Evolutionary conservation across 2,888 invertebrate genomes (phyloP).

Genomic region (Pheosia tremula): DNA sequence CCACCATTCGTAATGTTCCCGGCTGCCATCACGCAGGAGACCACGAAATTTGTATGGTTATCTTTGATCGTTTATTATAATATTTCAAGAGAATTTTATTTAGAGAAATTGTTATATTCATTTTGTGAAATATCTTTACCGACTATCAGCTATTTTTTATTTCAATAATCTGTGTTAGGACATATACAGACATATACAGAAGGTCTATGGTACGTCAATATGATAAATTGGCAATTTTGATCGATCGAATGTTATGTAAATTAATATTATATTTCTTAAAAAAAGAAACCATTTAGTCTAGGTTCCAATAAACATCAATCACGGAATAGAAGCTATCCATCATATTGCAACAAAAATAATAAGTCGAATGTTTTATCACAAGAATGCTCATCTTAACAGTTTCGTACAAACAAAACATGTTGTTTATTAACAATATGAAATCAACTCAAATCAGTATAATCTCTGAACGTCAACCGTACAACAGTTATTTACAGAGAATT

Average conservation of each 20-base stretch:
- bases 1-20: constrained; percentile 40
- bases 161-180: no score
- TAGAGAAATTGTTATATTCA: constrained; percentile 14
- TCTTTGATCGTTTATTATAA: constrained; percentile 36
- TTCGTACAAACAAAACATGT: no score
- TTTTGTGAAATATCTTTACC: not conserved
- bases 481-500: constrained; percentile 50
- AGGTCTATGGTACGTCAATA: no score
- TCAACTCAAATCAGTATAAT: constrained; percentile 24
- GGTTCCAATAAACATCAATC: not conserved
- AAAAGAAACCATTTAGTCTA: not conserved
- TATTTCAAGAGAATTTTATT: constrained; percentile 13
- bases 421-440: not conserved
- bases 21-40: constrained; percentile 42
- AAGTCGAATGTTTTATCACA: no score
- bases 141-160: not conserved
- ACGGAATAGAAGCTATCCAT: not conserved
- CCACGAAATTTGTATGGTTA: constrained; percentile 40
- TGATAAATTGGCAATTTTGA: not conserved
- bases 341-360: no score
- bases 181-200: no score
- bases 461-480: constrained; percentile 28
- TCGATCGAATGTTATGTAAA: not conserved
- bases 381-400: no score
- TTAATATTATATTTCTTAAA: not conserved